Percentiles rank a stretch among this genome's conserved stretches.
phyloP scores from a whole-genome alignment of 2,888 invertebrate species.

The Tinea semifulvella region DNA sequence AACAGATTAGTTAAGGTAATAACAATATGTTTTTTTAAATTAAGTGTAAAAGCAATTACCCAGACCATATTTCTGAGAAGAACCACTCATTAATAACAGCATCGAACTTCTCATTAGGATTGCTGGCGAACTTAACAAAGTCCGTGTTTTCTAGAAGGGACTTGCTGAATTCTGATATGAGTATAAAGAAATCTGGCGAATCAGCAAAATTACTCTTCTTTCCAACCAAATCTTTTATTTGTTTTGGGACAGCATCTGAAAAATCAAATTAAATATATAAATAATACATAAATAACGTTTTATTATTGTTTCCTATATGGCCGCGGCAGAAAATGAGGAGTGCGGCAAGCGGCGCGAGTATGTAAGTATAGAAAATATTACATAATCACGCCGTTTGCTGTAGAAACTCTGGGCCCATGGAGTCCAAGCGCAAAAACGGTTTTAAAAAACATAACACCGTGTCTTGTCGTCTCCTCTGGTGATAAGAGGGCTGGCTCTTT shows the following conservation, averaged over 20 bases:
- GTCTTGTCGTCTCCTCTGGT: no score
- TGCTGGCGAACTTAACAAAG: slow-evolving; percentile 20
- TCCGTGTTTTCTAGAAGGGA: neutral
- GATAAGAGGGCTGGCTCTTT: no score
- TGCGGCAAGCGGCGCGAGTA: no score
- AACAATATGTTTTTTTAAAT: no score
- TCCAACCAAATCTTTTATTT: neutral
- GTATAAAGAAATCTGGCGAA: neutral
- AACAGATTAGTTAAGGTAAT: no score
- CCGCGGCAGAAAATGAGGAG: no score
- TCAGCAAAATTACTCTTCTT: slow-evolving; percentile 3
- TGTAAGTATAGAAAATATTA: no score
- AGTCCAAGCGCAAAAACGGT: no score
- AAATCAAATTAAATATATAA: no score
- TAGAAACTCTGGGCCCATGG: no score
- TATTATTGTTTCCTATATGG: neutral
- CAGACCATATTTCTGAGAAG: slow-evolving; percentile 29
- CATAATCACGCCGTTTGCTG: no score
- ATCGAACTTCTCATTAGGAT: slow-evolving; percentile 31
- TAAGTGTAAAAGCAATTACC: slow-evolving; percentile 30
- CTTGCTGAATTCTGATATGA: neutral
- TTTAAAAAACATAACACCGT: no score
- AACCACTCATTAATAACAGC: slow-evolving; percentile 38
- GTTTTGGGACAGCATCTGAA: neutral
- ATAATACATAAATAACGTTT: neutral